Evolutionary conservation across 2,888 invertebrate species (phyloP), one percentile per base, ranked within the genome.

Genomic region (Proisotoma minuta): DNA sequence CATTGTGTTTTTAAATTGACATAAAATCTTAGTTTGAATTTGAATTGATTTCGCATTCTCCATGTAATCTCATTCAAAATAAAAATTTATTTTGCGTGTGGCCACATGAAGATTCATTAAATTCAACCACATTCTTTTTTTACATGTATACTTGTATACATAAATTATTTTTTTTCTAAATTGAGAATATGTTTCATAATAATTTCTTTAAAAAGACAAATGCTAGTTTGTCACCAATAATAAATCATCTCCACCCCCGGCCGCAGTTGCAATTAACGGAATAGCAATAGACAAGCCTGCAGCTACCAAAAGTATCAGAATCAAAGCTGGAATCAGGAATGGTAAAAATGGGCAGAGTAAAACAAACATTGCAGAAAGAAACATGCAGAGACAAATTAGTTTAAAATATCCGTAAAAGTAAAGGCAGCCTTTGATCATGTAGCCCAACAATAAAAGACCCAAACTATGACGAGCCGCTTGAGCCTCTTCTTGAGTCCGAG

Each of bases 361-460:
- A n/a, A 63, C 1, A 26, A 60, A 43, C 28, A 65, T 24, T 1
- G 52, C 1, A 2, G 57, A 43, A n/a, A 65, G n/a, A 12, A 59
- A 24, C 12, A 49, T 49, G 23, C 63, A 63, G 8, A 66, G 20
- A 22, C 57, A 66, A 23, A 53, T 47, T 22, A 63, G 40, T 60
- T 66, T 59, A 28, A 52, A 52, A 28, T 52, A 52, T 4, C 27
- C 15, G 29, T 27, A 52, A 3, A 26, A 22, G n/a, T 10, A 24
- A n/a, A 52, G 8, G n/a, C 52, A 52, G 8, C 18, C 4, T 18
- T 52, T 52, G 3, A 24, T 24, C 3, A 18, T 8, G 22, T 27
- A 52, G 26, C 28, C 52, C 18, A 28, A 18, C 8, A 52, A 15
- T 2, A 52, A 3, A 4, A 52, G 18, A 5, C 52, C 52, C 15